Conservation (phyloP, 1,140 invertebrate species). For the Zaprionus gabonicus region DNA sequence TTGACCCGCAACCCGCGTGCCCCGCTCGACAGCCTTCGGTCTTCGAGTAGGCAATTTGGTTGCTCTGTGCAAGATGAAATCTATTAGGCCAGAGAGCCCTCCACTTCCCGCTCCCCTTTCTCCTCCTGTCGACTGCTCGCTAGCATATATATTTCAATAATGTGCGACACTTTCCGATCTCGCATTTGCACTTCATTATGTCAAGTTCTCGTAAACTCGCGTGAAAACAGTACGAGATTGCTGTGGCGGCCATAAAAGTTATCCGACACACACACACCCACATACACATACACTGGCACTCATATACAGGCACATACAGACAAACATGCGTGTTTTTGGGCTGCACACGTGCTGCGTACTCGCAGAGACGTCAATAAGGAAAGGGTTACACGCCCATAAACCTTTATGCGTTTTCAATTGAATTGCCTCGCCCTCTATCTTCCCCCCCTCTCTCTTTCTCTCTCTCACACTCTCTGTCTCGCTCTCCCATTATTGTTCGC, state of each 20-base stretch:
- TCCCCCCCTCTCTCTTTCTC: not conserved
- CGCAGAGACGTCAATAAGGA: not conserved
- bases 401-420: conserved; percentile 5
- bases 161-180: conserved; percentile 1
- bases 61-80: not conserved
- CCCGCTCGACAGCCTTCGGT: not conserved
- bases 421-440: not conserved
- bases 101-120: too few relatives aligned
- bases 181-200: conserved; percentile 5
- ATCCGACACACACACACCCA: not conserved
- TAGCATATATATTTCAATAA: not conserved
- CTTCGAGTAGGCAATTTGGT: not conserved
- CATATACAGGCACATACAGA: not conserved
- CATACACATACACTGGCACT: not conserved
- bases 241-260: not conserved
- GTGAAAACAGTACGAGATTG: not conserved
- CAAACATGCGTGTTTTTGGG: not conserved
- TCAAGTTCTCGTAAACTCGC: not conserved
- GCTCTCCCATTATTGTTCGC: not conserved
- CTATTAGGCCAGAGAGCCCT: not conserved
- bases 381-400: conserved; percentile 5
- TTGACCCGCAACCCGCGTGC: not conserved
- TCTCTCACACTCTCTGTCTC: not conserved
- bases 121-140: not conserved
- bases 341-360: not conserved